These are phyloP conservation scores for Sceloporus undulatus DNA, from an alignment of 2,113 vertebrate genomes.

Conservation along the genomic window DNA sequence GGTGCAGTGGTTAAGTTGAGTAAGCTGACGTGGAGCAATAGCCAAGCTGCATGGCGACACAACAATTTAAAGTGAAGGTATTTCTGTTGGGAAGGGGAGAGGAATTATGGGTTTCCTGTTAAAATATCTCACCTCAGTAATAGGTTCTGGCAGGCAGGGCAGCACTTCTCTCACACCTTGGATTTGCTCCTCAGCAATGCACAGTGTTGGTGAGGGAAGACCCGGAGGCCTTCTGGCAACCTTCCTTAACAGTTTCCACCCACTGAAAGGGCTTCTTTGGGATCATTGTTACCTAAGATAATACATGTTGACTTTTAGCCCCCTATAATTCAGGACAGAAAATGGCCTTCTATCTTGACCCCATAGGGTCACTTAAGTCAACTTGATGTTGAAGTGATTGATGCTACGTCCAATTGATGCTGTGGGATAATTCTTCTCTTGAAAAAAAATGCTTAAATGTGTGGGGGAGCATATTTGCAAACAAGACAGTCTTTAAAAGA, in stretches of 20 bases:
- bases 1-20: conserved; percentile 4
- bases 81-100: not conserved
- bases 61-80: not conserved
- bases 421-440: not conserved
- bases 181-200: not conserved
- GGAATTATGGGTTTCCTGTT: not conserved
- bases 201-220: not conserved
- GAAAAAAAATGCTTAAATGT: not conserved
- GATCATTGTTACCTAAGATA: not conserved
- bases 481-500: not conserved
- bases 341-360: not conserved
- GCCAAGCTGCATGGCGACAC: not conserved
- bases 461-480: too few species aligned
- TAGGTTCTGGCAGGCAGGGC: not conserved
- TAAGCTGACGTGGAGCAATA: conserved; percentile 43
- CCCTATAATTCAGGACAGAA: not conserved
- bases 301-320: not conserved
- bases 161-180: conserved; percentile 4
- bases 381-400: not conserved
- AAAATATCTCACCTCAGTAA: not conserved
- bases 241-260: not conserved
- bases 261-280: conserved; percentile 13
- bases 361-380: not conserved
- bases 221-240: not conserved
- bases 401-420: not conserved